phyloP scores from a whole-genome alignment of 2,888 invertebrate species.

The Pollenia amentaria region DNA sequence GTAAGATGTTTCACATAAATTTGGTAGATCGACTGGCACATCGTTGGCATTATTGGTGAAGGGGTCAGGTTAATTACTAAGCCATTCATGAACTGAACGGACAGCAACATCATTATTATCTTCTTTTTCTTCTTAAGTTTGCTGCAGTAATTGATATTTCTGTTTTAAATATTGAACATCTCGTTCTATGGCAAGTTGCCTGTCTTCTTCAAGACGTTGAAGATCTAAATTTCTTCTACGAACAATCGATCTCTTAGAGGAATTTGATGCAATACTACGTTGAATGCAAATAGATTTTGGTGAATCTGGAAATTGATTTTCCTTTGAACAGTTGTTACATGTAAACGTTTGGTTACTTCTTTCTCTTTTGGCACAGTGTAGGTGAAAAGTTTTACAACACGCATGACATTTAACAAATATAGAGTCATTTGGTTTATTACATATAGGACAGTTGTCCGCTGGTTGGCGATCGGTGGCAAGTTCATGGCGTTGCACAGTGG shows the following conservation, averaged over 20 bases:
- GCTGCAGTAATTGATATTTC: conserved; percentile 19
- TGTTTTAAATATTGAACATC: conserved; percentile 1
- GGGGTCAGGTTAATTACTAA: neutral
- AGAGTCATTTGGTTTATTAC: too few species aligned
- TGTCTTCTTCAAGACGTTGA: conserved; percentile 26
- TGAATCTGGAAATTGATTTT: neutral
- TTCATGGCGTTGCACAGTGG: too few species aligned
- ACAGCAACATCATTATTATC: conserved; percentile 2
- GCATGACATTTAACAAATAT: too few species aligned
- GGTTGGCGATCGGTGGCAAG: too few species aligned
- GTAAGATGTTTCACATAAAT: too few species aligned
- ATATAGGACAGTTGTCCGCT: too few species aligned
- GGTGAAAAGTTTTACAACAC: too few species aligned
- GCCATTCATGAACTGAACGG: conserved; percentile 12
- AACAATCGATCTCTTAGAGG: neutral
- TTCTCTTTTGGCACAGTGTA: neutral
- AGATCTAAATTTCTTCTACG: conserved; percentile 28
- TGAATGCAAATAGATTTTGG: conserved; percentile 12
- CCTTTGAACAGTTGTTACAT: neutral
- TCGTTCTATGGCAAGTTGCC: conserved; percentile 24
- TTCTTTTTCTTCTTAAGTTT: neutral
- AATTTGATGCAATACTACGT: neutral
- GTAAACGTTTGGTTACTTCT: neutral
- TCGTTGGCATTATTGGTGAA: neutral
- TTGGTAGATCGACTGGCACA: neutral